Evolutionary conservation across 2,113 vertebrate species (phyloP).

Genomic region (Caloenas nicobarica): DNA sequence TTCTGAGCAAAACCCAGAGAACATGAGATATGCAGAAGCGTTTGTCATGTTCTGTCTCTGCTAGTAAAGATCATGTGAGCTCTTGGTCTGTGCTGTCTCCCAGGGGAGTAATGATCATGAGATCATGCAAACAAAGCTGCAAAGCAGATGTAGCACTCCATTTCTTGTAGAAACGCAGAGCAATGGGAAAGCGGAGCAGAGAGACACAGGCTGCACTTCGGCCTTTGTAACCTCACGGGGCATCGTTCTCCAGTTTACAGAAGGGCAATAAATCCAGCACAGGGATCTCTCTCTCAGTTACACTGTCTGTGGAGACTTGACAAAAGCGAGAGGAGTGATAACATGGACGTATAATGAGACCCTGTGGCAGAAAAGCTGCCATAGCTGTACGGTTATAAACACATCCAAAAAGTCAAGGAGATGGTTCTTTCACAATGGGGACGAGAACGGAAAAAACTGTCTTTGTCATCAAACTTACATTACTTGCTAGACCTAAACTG

Average conservation of each 20-base stretch:
- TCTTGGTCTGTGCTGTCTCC: background rate
- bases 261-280: conserved; percentile 18
- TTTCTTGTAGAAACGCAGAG: background rate
- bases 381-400: background rate
- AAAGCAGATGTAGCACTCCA: conserved; percentile 27
- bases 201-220: background rate
- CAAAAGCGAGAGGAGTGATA: conserved; percentile 31
- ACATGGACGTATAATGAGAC: background rate
- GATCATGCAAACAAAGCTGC: background rate
- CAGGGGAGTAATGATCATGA: background rate
- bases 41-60: background rate
- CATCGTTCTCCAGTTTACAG: conserved; percentile 6
- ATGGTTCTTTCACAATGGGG: background rate
- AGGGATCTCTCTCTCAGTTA: conserved; percentile 22
- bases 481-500: background rate
- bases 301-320: conserved; percentile 18
- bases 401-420: background rate
- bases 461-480: background rate
- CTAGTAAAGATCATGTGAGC: background rate
- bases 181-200: background rate
- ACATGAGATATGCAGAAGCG: background rate
- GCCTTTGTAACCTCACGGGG: background rate
- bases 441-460: background rate
- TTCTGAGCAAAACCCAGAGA: background rate
- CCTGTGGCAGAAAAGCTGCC: conserved; percentile 1